phyloP scores from a whole-genome alignment of 2,113 vertebrate species.

The Mus pahari region DNA sequence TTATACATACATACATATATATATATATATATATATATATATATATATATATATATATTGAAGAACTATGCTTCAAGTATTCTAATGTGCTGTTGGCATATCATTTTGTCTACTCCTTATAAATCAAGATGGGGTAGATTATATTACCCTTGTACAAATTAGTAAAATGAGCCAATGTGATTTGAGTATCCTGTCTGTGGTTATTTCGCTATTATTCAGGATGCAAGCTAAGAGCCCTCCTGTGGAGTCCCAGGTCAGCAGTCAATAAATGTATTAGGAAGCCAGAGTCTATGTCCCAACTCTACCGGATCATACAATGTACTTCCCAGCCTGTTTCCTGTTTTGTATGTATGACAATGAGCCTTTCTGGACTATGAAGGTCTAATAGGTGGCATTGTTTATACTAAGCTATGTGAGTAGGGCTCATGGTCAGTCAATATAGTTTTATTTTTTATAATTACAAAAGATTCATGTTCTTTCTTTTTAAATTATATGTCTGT shows the following conservation, averaged over 20 bases:
- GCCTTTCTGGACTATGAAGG: neutral
- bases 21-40: neutral
- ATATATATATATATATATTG: neutral
- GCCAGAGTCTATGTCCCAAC: neutral
- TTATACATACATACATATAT: neutral
- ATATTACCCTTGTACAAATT: neutral
- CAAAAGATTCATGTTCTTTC: neutral
- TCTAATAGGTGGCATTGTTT: neutral
- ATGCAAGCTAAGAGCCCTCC: neutral
- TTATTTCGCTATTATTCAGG: neutral
- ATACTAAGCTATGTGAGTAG: neutral
- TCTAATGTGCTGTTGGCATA: neutral
- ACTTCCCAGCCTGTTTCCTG: neutral
- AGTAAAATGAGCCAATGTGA: neutral
- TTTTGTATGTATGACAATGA: neutral
- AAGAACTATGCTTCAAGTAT: neutral
- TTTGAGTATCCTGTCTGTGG: neutral
- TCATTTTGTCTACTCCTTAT: neutral
- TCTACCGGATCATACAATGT: neutral
- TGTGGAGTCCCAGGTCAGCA: neutral
- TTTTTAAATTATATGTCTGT: neutral
- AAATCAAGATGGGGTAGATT: neutral
- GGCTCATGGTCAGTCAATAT: neutral
- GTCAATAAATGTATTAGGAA: neutral
- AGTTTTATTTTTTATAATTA: conserved; percentile 1